Percentiles rank a stretch among this genome's conserved stretches.
Evolutionary conservation across 2,113 vertebrate species (phyloP).

Genomic region (Phyllopteryx taeniolatus): DNA sequence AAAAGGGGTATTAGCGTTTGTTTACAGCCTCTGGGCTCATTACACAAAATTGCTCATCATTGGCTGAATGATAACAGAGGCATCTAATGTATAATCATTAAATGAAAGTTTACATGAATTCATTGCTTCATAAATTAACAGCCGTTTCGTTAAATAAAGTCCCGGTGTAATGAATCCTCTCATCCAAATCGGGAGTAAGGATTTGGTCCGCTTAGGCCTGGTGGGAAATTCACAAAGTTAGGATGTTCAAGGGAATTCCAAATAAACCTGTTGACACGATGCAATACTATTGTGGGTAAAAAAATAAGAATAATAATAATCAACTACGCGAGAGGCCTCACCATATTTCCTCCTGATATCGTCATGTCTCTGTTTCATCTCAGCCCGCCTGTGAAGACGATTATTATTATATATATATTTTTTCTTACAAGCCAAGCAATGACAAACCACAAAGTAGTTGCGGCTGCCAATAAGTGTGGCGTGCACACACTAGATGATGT

Average conservation of each 20-base stretch:
- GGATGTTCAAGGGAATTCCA: neutral
- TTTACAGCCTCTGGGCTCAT: conserved; percentile 13
- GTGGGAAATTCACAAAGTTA: conserved; percentile 22
- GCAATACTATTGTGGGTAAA: neutral
- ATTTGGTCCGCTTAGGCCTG: conserved; percentile 70
- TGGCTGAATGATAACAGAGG: conserved; percentile 7
- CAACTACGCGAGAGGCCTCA: conserved; percentile 56
- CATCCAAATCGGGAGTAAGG: conserved; percentile 72
- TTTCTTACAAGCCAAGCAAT: conserved; percentile 10
- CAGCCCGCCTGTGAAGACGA: conserved; percentile 76
- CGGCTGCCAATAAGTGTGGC: conserved; percentile 21
- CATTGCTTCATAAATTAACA: neutral
- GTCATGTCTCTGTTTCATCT: conserved; percentile 89
- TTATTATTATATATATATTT: conserved; percentile 6
- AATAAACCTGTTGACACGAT: neutral
- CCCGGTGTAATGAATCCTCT: conserved; percentile 14
- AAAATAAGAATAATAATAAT: neutral
- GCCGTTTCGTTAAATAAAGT: neutral
- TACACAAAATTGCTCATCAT: conserved; percentile 16
- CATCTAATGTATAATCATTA: neutral
- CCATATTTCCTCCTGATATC: conserved; percentile 95
- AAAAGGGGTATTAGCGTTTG: neutral
- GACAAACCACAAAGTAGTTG: conserved; percentile 43
- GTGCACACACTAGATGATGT: conserved; percentile 5
- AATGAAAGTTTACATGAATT: neutral